Evolutionary conservation across 2,888 invertebrate genomes (phyloP), one percentile per base, ranked within the genome.

Genomic region (Amiota mariae): DNA sequence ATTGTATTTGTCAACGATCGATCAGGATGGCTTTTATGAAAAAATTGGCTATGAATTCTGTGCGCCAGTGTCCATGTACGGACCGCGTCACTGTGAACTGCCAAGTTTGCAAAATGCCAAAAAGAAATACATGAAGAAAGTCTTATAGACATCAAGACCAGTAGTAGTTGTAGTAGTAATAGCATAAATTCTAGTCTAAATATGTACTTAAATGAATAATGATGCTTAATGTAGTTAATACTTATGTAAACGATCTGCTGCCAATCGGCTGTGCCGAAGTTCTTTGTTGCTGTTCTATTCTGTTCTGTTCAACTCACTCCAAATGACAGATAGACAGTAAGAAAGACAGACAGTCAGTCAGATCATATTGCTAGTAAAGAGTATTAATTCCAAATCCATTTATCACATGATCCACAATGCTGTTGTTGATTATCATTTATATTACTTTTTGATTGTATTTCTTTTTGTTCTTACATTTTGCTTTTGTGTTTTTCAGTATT

Each of bases 41-140:
- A 94, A 95, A 89, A 92, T 95, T 84, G 95, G 95, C 70, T 95
- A 95, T 84, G 90, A 88, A 75, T 89, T 92, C 81, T 95, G 95
- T 87, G 91, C 92, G 71, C 95, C 95, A 2, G 90, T 95, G 24
- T 93, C 93, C 76, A 93, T 95, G 85, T 95, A 93, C 86, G 94
- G 94, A 51, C 89, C 90, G 20, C 86, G 90, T 24, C 85, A 89
- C 78, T 90, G 90, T 78, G 87, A 89, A 74, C 80, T 90, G 78
- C 89, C 90, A 8, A 89, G 87, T 77, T 84, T 90, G 81, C 87
- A 88, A 77, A 86, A 81, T 82, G 79, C 88, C 68, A 88, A 88
- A 80, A 90, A 90, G 84, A 90, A 89, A 82, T 90, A 89, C 82
- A 90, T 90, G 90, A 90, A 88, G 82, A 90, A 90, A 82, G 85